Evolutionary conservation across 2,888 invertebrate species (phyloP).

Genomic region (Spilarctia lutea): DNA sequence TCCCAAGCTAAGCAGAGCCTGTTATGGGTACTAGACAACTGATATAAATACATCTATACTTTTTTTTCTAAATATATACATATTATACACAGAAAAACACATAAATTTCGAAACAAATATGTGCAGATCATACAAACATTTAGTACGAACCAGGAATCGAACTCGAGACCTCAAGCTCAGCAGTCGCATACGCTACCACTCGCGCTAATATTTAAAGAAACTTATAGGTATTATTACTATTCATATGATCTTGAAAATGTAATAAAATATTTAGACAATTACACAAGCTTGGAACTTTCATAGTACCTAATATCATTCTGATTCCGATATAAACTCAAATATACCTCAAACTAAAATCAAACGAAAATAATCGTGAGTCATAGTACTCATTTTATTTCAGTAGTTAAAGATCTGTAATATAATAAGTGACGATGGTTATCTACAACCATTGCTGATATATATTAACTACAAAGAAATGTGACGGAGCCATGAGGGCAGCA

Average conservation of each 20-base stretch:
- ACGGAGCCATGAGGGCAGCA: slow-evolving; percentile 58
- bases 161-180: too few species aligned
- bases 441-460: slow-evolving; percentile 5
- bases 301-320: background rate
- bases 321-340: background rate
- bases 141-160: too few species aligned
- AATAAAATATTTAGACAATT: background rate
- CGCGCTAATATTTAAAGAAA: background rate
- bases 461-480: slow-evolving; percentile 51
- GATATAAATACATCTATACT: too few species aligned
- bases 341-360: background rate
- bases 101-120: too few species aligned
- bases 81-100: too few species aligned
- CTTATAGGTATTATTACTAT: background rate
- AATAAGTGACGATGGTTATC: slow-evolving; percentile 7
- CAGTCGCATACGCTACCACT: too few species aligned
- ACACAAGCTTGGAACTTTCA: background rate
- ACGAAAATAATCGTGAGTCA: background rate
- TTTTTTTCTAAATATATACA: too few species aligned
- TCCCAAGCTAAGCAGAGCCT: too few species aligned
- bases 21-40: too few species aligned
- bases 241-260: background rate
- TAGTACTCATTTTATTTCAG: background rate
- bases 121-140: too few species aligned
- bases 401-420: background rate